Conservation (phyloP, 1,140 invertebrate species). For the Tetramorium parvispinum region DNA sequence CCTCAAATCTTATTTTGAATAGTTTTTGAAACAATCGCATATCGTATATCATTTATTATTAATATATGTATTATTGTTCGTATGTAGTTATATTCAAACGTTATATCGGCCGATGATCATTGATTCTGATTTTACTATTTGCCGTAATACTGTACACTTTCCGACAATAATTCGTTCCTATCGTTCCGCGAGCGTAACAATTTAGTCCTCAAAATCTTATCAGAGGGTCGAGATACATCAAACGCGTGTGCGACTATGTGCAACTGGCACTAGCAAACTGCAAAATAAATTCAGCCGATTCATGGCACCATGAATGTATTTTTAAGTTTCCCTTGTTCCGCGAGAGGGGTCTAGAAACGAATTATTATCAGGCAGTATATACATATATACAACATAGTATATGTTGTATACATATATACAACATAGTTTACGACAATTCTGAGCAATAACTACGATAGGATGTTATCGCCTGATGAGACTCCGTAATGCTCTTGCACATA, state of each 20-base stretch:
- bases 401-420: not conserved
- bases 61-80: not conserved
- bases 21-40: slow-evolving; percentile 1
- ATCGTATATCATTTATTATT: not conserved
- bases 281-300: too few species aligned
- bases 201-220: too few species aligned
- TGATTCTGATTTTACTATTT: not conserved
- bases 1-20: not conserved
- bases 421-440: not conserved
- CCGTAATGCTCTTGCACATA: not conserved
- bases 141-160: not conserved
- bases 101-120: not conserved
- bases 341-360: too few species aligned
- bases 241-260: too few species aligned
- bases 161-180: too few species aligned
- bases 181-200: too few species aligned
- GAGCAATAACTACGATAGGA: not conserved
- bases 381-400: not conserved
- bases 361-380: too few species aligned
- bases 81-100: not conserved
- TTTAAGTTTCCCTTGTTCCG: too few species aligned
- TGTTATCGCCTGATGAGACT: not conserved
- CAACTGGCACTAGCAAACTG: too few species aligned
- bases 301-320: too few species aligned
- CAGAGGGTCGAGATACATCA: too few species aligned